A percentile compares a stretch with the other conserved stretches of the same genome.
phyloP scores from a whole-genome alignment of 1,140 invertebrate genomes.

The Papilio polyxenes region DNA sequence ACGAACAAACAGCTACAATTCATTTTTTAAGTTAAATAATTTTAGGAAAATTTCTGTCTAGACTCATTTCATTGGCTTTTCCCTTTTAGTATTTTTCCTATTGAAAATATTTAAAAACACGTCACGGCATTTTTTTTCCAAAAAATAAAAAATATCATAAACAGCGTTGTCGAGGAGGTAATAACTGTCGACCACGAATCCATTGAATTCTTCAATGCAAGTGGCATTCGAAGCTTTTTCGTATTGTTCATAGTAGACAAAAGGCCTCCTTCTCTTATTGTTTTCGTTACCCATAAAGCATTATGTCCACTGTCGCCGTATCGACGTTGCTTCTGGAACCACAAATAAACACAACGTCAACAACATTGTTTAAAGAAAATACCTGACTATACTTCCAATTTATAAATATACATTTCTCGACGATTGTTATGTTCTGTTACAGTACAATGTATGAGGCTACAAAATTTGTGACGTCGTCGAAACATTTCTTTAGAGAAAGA shows the following conservation, averaged over 20 bases:
- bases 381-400: slow-evolving; percentile 1
- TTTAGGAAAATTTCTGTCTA: neutral
- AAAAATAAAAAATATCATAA: slow-evolving; percentile 17
- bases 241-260: slow-evolving; percentile 38
- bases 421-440: neutral
- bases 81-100: neutral
- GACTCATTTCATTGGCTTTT: neutral
- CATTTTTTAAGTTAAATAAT: neutral
- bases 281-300: slow-evolving; percentile 40
- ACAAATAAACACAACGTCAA: slow-evolving; percentile 33
- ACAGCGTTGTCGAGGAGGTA: slow-evolving; percentile 22
- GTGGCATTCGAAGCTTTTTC: slow-evolving; percentile 38
- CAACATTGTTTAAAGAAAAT: slow-evolving; percentile 38
- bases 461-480: no score
- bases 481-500: no score
- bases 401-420: neutral
- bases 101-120: slow-evolving; percentile 4
- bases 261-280: slow-evolving; percentile 38
- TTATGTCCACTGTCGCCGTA: slow-evolving; percentile 36
- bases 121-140: neutral
- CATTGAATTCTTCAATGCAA: slow-evolving; percentile 36
- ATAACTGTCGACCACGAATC: slow-evolving; percentile 38
- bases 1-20: neutral
- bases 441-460: neutral
- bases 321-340: slow-evolving; percentile 30